Conservation (phyloP, 2,797 vertebrate species). For the Clarias pachynema region DNA sequence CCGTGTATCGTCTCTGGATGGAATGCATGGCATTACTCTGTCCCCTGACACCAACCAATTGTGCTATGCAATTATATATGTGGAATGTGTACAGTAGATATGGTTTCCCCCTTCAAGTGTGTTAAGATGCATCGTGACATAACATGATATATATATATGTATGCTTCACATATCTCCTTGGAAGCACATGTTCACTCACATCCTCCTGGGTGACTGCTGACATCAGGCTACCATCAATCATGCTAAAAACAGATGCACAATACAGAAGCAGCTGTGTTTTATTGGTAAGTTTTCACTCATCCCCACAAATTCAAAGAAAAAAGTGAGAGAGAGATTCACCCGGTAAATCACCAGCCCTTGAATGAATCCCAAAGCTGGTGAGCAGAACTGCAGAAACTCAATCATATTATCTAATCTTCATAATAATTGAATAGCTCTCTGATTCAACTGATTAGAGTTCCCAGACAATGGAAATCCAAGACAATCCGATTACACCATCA, state of each 20-base stretch:
- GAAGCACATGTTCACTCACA: background rate
- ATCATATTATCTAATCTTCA: slow-evolving; percentile 54
- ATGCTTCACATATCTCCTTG: background rate
- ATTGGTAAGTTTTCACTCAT: background rate
- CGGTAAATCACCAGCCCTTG: slow-evolving; percentile 18
- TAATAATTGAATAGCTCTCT: slow-evolving; percentile 64
- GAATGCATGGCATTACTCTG: background rate
- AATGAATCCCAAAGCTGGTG: background rate
- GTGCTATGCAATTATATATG: background rate
- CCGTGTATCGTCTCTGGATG: background rate
- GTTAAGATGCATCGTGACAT: background rate
- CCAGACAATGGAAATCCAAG: slow-evolving; percentile 57
- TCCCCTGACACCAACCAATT: background rate
- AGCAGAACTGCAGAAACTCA: slow-evolving; percentile 28
- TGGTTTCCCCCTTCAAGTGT: background rate
- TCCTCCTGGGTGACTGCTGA: background rate
- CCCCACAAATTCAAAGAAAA: background rate
- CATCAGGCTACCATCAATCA: background rate
- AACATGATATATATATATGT: background rate
- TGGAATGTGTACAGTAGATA: background rate
- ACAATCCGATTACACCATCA: slow-evolving; percentile 66
- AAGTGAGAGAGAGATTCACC: background rate
- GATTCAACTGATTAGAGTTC: slow-evolving; percentile 65
- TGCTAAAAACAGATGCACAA: background rate
- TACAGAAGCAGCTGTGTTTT: background rate